A percentile compares a stretch with the other conserved stretches of the same genome.
phyloP scores from a whole-genome alignment of 2,113 vertebrate species.

The Pachyramphus minor region DNA sequence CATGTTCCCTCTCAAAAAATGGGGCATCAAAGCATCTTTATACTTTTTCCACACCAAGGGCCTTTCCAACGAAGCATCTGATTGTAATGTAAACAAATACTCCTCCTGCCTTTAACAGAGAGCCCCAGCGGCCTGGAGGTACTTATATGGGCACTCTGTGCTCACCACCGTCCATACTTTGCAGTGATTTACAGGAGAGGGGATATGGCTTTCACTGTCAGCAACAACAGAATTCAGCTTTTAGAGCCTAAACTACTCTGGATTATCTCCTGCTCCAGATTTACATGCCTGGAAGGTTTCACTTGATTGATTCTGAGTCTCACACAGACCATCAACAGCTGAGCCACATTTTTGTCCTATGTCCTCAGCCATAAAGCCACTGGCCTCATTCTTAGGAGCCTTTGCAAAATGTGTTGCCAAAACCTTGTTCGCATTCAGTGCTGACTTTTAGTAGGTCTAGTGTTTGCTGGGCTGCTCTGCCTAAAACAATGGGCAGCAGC shows the following conservation, averaged over 20 bases:
- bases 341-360: background rate
- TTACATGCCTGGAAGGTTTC: background rate
- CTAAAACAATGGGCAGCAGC: background rate
- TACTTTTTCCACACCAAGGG: background rate
- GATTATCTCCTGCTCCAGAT: background rate
- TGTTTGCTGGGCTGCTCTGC: background rate
- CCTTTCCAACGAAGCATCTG: background rate
- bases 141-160: background rate
- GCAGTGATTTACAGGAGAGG: background rate
- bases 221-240: background rate
- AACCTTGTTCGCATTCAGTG: background rate
- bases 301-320: background rate
- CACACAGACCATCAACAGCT: background rate
- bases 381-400: background rate
- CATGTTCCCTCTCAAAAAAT: background rate
- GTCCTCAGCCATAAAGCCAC: background rate
- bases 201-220: background rate
- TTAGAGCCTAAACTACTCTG: background rate
- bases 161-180: background rate
- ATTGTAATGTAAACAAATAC: background rate
- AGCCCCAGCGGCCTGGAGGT: too few species aligned
- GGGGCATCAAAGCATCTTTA: background rate
- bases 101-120: background rate
- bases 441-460: background rate
- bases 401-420: background rate